Conservation (phyloP, 2,797 vertebrate genomes). For the Limosa lapponica region DNA sequence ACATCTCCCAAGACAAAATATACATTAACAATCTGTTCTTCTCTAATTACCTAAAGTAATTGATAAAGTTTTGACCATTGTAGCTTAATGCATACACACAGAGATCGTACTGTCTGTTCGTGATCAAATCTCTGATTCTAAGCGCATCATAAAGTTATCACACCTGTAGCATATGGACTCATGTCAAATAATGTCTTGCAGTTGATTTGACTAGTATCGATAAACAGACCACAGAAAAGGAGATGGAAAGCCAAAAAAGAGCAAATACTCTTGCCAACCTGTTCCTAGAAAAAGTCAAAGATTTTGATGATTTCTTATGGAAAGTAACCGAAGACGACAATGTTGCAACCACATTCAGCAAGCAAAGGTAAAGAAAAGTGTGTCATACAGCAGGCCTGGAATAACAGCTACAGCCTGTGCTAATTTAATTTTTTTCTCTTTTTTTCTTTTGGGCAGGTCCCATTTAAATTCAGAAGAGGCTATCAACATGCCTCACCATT, state of each 20-base stretch:
- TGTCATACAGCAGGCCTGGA: background rate
- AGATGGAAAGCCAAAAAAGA: conserved; percentile 83
- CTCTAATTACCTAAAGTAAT: background rate
- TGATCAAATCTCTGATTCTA: background rate
- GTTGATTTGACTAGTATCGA: conserved; percentile 94
- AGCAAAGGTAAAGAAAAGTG: conserved; percentile 63
- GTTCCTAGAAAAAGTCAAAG: conserved; percentile 86
- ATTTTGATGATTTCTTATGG: conserved; percentile 89
- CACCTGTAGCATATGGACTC: background rate
- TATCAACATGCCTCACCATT: conserved; percentile 60
- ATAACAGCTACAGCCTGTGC: background rate
- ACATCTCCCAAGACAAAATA: background rate
- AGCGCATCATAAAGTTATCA: background rate
- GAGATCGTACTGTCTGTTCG: background rate
- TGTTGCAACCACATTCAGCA: background rate
- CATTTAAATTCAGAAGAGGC: conserved; percentile 58
- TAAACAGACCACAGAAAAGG: conserved; percentile 84
- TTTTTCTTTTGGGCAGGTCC: conserved; percentile 57
- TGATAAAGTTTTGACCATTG: background rate
- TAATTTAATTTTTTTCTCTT: background rate
- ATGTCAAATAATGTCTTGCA: conserved; percentile 56
- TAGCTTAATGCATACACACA: background rate
- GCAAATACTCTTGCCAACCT: conserved; percentile 79
- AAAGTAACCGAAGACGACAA: conserved; percentile 67
- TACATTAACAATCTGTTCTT: background rate